Percentiles rank a stretch among this genome's conserved stretches.
Conservation (phyloP, 2,797 vertebrate species). For the Siniperca undulata region DNA sequence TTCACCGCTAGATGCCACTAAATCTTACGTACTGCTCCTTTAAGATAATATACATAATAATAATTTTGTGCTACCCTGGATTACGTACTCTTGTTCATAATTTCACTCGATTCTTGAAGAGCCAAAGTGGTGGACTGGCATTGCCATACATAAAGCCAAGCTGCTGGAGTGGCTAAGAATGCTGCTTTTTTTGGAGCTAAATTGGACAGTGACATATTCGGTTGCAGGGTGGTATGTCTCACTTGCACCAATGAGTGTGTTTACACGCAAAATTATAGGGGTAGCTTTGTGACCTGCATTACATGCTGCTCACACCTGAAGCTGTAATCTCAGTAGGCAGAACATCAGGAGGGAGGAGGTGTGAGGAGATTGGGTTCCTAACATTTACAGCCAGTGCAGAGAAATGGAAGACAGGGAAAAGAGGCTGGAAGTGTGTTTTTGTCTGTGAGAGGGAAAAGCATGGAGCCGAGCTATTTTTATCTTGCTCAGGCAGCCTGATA, state of each 20-base stretch:
- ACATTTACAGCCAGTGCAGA: conserved; percentile 7
- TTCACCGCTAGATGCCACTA: no score
- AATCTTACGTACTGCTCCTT: no score
- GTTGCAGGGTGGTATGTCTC: neutral
- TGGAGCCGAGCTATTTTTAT: conserved; percentile 83
- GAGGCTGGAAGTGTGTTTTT: conserved; percentile 24
- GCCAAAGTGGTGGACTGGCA: neutral
- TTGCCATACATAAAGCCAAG: no score
- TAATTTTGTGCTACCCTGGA: neutral
- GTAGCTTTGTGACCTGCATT: neutral
- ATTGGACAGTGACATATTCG: no score
- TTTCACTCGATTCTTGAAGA: neutral
- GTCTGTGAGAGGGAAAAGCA: conserved; percentile 28
- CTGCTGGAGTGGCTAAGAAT: no score
- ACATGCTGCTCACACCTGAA: conserved; percentile 13
- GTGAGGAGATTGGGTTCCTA: neutral
- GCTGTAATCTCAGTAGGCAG: conserved; percentile 8
- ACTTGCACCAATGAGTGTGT: neutral
- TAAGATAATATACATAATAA: no score
- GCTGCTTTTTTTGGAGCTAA: neutral
- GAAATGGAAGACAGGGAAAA: conserved; percentile 21
- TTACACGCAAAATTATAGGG: neutral
- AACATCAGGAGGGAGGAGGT: conserved; percentile 25
- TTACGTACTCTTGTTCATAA: neutral
- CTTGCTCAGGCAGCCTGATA: conserved; percentile 70